A percentile compares a stretch with the other conserved stretches of the same genome.
These are phyloP conservation scores for Clunio marinus DNA, from an alignment of 2,888 invertebrate species.

Conservation along the genomic window DNA sequence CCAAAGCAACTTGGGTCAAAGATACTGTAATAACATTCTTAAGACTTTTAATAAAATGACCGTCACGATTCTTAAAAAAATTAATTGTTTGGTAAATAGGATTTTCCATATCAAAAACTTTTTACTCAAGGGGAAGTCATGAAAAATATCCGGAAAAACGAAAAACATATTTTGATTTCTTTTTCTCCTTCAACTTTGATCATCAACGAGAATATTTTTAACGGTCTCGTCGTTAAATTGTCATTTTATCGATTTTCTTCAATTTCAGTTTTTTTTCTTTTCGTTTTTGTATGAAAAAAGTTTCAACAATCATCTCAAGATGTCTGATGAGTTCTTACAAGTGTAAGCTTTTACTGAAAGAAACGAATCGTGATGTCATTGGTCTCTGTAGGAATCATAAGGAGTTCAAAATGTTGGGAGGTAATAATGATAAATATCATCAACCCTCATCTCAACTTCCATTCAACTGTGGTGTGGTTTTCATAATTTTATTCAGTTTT, in stretches of 20 bases:
- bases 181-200: conserved; percentile 17
- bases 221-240: conserved; percentile 8
- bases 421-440: conserved; percentile 22
- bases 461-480: no score
- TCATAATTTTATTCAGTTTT: no score
- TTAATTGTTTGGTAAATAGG: conserved; percentile 40
- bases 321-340: conserved; percentile 17
- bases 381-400: not conserved
- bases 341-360: conserved; percentile 9
- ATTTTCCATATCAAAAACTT: not conserved
- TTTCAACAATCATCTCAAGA: conserved; percentile 5
- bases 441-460: no score
- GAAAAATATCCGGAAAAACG: no score
- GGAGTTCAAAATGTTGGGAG: no score
- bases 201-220: not conserved
- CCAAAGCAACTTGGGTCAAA: not conserved
- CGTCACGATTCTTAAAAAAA: conserved; percentile 43
- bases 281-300: no score
- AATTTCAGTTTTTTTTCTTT: conserved; percentile 2
- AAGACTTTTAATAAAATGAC: conserved; percentile 45
- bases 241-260: not conserved
- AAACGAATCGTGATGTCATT: conserved; percentile 12
- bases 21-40: conserved; percentile 41
- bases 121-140: no score
- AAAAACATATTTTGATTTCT: no score